Evolutionary conservation across 2,888 invertebrate species (phyloP), one percentile per base, ranked within the genome.

Genomic region (Temnothorax rugatulus): DNA sequence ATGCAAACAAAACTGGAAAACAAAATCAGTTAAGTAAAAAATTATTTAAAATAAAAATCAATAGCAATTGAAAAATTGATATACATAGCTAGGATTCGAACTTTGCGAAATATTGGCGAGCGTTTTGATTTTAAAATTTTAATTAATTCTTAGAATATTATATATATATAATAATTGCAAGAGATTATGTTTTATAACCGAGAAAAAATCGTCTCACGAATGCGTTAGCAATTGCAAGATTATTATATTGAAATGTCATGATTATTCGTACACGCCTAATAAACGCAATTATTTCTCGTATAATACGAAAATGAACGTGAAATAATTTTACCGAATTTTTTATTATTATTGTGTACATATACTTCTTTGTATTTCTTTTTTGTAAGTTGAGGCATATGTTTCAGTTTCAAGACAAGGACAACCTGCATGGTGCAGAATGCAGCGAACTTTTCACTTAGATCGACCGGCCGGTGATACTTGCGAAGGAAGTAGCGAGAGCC

Each of bases 391-490:
- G 8, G 1, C 29, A 59, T 13, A 25, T 4, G 7, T 61, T 74
- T 59, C 13, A 13, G 15, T 59, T 74, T 59, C 13, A 61, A 38
- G 8, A 74, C 29, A 44, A 54, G 15, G 15, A 3, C 69, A 52
- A 57, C 18, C 59, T 11, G 13, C 81, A 66, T 69, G 81, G 83
- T 59, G 44, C 82, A 87, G 83, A 77, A 82, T 86, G 84, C 84
- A 86, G 84, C 84, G 83, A 90, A 88, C 88, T 90, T 88, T 90
- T 88, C 90, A 90, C 88, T 90, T 88, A 89, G 82, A 81, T 85
- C 82, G 66, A 77, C 68, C 61, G 52, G 68, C 34, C 47, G 29
- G 50, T 11, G 74, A 84, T 74, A 61, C 73, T 68, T 59, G 59
- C 82, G 50, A 82, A 75, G 18, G 63, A 68, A 66, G 38, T 34